Percentiles rank a stretch among this genome's conserved stretches.
phyloP scores from a whole-genome alignment of 2,113 vertebrate genomes.

The Nannospalax galili region DNA sequence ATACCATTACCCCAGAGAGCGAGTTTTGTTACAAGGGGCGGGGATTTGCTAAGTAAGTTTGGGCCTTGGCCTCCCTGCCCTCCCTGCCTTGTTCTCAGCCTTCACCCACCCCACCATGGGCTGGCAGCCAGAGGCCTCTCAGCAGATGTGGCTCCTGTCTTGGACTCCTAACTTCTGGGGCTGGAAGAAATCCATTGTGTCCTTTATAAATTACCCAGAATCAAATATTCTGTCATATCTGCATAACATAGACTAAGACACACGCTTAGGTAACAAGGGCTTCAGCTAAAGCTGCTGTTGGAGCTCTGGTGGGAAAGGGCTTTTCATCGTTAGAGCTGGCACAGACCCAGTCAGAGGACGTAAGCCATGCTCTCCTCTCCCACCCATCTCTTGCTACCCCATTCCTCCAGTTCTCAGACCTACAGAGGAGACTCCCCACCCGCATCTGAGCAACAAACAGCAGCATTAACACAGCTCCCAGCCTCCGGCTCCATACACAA shows the following conservation, averaged over 20 bases:
- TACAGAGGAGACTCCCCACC: not conserved
- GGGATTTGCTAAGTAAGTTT: not conserved
- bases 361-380: not conserved
- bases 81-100: not conserved
- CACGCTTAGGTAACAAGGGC: not conserved
- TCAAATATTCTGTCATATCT: not conserved
- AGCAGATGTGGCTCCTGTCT: not conserved
- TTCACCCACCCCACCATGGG: too few relatives aligned
- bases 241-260: not conserved
- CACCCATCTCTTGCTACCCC: not conserved
- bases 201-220: not conserved
- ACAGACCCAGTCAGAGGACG: not conserved
- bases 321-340: not conserved
- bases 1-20: not conserved
- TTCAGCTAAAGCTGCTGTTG: not conserved
- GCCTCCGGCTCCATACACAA: not conserved
- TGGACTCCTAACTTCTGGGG: not conserved
- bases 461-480: not conserved
- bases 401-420: not conserved
- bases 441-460: not conserved
- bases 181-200: not conserved
- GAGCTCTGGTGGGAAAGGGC: not conserved
- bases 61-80: not conserved
- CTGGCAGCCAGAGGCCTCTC: not conserved
- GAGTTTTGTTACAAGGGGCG: not conserved